Evolutionary conservation across 2,113 vertebrate genomes (phyloP), one percentile per base, ranked within the genome.

Genomic region (Mungos mungo): DNA sequence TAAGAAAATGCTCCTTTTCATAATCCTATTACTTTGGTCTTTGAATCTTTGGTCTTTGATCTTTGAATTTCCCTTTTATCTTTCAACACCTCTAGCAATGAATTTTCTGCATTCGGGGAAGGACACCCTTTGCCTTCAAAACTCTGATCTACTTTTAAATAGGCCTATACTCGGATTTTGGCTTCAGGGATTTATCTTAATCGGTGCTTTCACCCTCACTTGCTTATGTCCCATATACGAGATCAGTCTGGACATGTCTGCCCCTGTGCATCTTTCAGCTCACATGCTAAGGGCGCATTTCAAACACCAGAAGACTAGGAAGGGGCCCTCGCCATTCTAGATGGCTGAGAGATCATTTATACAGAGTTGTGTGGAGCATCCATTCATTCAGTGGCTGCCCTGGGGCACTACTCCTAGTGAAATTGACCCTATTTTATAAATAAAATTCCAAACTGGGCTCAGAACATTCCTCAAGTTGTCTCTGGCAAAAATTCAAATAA

Each of bases 381-480:
- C 33, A 31, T 52, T 50, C 94, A 72, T 83, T 95, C 71, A 54
- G 79, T 35, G n/a, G 38, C 13, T 33, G 41, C 45, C 52, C 81
- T 27, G 18, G 50, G 88, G 96, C 80, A 47, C 63, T 33, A 41
- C 7, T 31, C 13, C 66, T 80, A 50, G 86, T 95, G 63, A 93
- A 90, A 87, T 57, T 11, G 33, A 27, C 25, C 47, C 52, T 8
- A 12, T 77, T 96, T 85, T 97, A 97, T 94, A 97, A 97, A 98
- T 98, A 97, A 97, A 66, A 96, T 85, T 90, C 93, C 93, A 90
- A 93, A 88, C 41, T 88, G 71, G 81, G 85, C 88, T 96, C 77
- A 65, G 94, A 89, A 91, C 90, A 88, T 88, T 96, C 79, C 94
- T 91, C 85, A 68, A 85, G 81, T 88, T 93, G 90, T 90, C 76